Conservation (phyloP, 1,140 invertebrate species). For the Xylocopa sonorina region DNA sequence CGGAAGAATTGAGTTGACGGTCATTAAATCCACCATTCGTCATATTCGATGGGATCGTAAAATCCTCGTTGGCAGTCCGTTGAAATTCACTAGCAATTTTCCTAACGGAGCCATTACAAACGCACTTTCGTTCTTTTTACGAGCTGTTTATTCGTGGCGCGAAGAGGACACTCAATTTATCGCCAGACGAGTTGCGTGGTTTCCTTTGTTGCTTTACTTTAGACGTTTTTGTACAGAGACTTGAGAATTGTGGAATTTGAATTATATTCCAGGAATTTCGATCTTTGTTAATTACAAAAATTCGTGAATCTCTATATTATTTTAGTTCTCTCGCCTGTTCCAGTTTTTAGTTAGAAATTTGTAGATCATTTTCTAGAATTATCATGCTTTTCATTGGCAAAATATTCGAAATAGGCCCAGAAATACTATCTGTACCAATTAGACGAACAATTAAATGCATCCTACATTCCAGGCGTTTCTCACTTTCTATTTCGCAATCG, state of each 20-base stretch:
- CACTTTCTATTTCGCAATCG: constrained; percentile 8
- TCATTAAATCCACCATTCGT: constrained; percentile 60
- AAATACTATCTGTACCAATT: no score
- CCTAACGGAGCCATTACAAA: constrained; percentile 55
- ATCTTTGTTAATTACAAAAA: neutral
- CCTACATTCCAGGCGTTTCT: no score
- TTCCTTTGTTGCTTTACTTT: constrained; percentile 6
- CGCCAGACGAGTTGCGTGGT: constrained; percentile 4
- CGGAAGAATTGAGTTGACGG: constrained; percentile 3
- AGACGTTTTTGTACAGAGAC: neutral
- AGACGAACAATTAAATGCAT: no score
- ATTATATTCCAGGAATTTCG: neutral
- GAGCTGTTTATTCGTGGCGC: constrained; percentile 39
- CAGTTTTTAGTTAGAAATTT: no score
- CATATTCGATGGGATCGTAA: constrained; percentile 52
- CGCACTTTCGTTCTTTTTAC: constrained; percentile 50
- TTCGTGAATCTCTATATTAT: no score
- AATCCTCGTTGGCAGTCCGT: constrained; percentile 21
- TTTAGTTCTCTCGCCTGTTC: no score
- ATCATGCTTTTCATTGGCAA: no score
- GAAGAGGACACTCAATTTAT: constrained; percentile 52
- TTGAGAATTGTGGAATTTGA: neutral
- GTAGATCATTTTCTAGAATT: no score
- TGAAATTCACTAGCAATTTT: constrained; percentile 57
- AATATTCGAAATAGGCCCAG: no score